phyloP scores from a whole-genome alignment of 2,113 vertebrate species.

The Syrmaticus mikado region DNA sequence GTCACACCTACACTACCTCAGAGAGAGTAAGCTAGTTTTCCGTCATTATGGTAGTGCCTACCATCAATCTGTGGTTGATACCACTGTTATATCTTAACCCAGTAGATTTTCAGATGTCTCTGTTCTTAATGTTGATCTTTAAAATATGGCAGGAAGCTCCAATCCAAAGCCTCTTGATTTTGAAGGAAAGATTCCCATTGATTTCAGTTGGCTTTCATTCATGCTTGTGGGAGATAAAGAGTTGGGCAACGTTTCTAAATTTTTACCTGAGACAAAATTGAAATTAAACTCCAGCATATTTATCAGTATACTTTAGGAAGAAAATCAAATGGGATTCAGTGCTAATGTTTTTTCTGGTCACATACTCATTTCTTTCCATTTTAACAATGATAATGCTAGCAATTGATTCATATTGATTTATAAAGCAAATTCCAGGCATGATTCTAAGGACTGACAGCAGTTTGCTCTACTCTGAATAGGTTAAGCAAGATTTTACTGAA shows the following conservation, averaged over 20 bases:
- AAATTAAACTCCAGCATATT: neutral
- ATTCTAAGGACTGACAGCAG: constrained; percentile 2
- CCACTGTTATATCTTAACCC: neutral
- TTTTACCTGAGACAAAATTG: neutral
- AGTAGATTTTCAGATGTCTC: neutral
- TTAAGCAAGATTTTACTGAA: neutral
- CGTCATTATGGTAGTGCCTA: neutral
- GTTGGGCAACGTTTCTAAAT: neutral
- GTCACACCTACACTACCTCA: constrained; percentile 94
- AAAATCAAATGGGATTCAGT: constrained; percentile 33
- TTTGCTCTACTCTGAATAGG: neutral
- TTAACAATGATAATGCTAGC: neutral
- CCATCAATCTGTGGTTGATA: neutral
- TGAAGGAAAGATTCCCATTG: neutral
- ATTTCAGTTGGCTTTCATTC: neutral
- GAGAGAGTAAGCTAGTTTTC: constrained; percentile 86
- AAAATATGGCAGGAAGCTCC: neutral
- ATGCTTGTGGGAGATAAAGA: neutral
- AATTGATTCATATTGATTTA: neutral
- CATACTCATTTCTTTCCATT: constrained; percentile 18
- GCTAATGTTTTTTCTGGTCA: constrained; percentile 61
- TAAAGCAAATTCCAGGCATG: constrained; percentile 27
- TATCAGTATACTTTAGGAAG: neutral
- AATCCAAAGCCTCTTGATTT: neutral
- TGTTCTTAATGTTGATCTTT: neutral